A percentile compares a stretch with the other conserved stretches of the same genome.
Evolutionary conservation across 2,797 vertebrate species (phyloP).

Genomic region (Sternotherus odoratus): DNA sequence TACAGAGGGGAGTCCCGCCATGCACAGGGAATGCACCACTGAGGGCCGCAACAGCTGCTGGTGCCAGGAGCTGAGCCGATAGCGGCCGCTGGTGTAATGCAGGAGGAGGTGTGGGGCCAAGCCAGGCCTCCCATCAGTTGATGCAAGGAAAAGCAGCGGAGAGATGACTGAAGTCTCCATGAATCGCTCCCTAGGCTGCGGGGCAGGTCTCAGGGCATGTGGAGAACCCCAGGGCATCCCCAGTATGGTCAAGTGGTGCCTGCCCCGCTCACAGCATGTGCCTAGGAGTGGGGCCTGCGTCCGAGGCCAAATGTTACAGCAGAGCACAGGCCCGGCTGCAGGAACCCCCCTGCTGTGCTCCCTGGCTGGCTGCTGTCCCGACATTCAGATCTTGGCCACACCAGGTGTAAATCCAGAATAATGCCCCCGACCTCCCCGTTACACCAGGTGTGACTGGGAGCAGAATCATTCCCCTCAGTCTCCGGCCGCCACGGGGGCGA

Average conservation of each 20-base stretch:
- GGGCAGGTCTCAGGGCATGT: not conserved
- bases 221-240: not conserved
- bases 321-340: too few relatives aligned
- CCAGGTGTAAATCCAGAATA: not conserved
- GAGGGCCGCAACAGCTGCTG: accelerated
- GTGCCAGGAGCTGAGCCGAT: not conserved
- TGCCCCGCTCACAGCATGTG: not conserved
- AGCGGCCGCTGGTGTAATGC: accelerated
- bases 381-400: not conserved
- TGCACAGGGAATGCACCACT: accelerated
- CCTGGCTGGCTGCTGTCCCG: too few relatives aligned
- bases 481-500: not conserved
- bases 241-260: not conserved
- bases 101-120: not conserved
- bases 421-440: too few relatives aligned
- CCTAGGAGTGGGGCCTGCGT: not conserved
- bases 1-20: accelerated
- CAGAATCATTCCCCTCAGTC: not conserved
- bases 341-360: too few relatives aligned
- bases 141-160: not conserved
- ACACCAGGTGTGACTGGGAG: not conserved
- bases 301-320: not conserved
- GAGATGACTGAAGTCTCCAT: too few relatives aligned
- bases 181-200: not conserved
- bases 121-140: not conserved